Evolutionary conservation across 2,888 invertebrate species (phyloP), one percentile per base, ranked within the genome.

Genomic region (Clitarchus hookeri): DNA sequence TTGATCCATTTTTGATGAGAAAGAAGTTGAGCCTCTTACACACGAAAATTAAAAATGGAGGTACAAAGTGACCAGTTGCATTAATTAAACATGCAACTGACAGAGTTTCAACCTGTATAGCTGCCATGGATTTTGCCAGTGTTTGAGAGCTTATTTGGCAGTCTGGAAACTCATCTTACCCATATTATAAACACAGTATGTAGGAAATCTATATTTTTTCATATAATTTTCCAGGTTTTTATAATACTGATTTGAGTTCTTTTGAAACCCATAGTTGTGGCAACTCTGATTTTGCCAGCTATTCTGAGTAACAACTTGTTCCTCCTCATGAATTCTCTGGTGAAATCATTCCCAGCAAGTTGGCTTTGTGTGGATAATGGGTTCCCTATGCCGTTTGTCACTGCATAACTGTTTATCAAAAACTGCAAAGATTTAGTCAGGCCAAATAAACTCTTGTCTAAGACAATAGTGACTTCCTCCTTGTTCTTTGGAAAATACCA

Each of bases 221-320:
- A 82, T 12, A 27, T 1, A 27, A 23, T 0, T 27, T 82, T 82
- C 26, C 16, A 82, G 2, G 27, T 8, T 82, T 26, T 82, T 27
- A 19, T 12, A 82, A 27, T 27, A 82, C 23, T 27, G 13, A 78
- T 82, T 27, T 82, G 4, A 27, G 82, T 82, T 82, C 6, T 82
- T 11, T 82, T 82, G 36, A 82, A 82, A 1, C 82, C 82, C 82
- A 82, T 82, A 12, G 6, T 82, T 27, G 3, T 26, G 1, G 26
- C 82, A 16, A 27, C 9, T 1, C 27, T 82, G 26, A 25, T 82
- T 27, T 82, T 82, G 12, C 27, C 25, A 12, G 26, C 82, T 2
- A 19, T 82, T 82, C 82, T 82, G 27, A 82, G 36, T 27, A 9
- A 82, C n/a, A 82, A 9, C 9, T 82, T 82, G 27, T 82, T 82